Evolutionary conservation across 2,888 invertebrate species (phyloP).

Genomic region (Drosophila diplacantha): DNA sequence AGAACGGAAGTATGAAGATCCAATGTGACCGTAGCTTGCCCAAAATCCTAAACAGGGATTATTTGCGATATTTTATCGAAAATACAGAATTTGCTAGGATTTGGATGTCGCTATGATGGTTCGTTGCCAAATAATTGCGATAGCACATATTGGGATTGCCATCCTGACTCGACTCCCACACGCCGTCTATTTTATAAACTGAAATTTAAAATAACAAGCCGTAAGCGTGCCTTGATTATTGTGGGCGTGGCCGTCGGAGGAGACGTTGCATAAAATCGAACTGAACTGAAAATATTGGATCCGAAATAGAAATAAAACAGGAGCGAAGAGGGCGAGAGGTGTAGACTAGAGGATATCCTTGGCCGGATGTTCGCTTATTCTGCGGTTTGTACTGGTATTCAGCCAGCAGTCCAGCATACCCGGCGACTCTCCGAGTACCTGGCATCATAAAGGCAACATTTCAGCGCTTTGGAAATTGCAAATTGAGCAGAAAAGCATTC

Average conservation of each 20-base stretch:
- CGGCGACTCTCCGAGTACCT: neutral
- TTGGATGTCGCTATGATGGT: too few species aligned
- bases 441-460: slow-evolving; percentile 23
- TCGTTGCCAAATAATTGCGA: too few species aligned
- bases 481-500: slow-evolving; percentile 50
- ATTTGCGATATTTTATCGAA: too few species aligned
- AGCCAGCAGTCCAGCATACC: neutral
- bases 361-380: neutral
- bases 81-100: too few species aligned
- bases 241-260: slow-evolving; percentile 30
- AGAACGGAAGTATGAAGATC: too few species aligned
- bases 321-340: neutral
- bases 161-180: too few species aligned
- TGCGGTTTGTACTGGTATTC: too few species aligned
- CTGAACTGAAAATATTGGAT: slow-evolving; percentile 6
- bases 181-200: slow-evolving; percentile 49
- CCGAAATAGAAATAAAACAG: slow-evolving; percentile 6
- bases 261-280: slow-evolving; percentile 4
- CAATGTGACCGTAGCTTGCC: too few species aligned
- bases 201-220: slow-evolving; percentile 61
- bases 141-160: too few species aligned
- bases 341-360: neutral
- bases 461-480: slow-evolving; percentile 47
- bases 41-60: too few species aligned
- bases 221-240: slow-evolving; percentile 52